Evolutionary conservation across 2,113 vertebrate genomes (phyloP).

Genomic region (Petrocephalus zakoni): DNA sequence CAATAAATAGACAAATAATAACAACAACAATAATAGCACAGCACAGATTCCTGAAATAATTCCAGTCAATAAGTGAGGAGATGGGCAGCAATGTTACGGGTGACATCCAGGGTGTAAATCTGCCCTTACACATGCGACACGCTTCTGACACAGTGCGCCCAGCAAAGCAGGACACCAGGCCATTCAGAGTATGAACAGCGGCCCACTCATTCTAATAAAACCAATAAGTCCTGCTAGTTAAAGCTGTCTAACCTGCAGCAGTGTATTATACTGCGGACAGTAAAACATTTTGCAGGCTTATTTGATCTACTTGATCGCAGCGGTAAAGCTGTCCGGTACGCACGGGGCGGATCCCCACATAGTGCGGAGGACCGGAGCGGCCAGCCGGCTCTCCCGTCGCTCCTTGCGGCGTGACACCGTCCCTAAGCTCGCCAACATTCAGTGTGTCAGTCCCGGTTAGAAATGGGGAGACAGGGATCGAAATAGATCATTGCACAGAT

Average conservation of each 20-base stretch:
- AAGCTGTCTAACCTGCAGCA: constrained; percentile 14
- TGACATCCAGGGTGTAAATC: neutral
- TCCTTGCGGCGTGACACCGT: neutral
- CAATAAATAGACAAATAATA: neutral
- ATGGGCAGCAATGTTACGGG: neutral
- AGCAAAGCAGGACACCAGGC: neutral
- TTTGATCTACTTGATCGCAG: constrained; percentile 28
- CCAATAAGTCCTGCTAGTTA: constrained; percentile 3
- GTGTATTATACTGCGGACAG: constrained; percentile 24
- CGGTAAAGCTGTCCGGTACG: constrained; percentile 17
- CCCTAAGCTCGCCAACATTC: neutral
- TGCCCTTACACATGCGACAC: neutral
- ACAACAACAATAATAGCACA: neutral
- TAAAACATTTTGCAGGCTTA: constrained; percentile 23
- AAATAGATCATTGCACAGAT: neutral
- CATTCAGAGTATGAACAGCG: neutral
- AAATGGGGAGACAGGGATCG: neutral
- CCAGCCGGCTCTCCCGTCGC: neutral
- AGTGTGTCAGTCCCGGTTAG: neutral
- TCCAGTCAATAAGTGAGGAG: neutral
- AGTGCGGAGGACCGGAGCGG: neutral
- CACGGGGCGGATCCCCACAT: neutral
- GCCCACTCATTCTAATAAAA: constrained; percentile 9
- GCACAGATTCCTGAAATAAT: neutral
- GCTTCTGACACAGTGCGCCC: neutral